A percentile compares a stretch with the other conserved stretches of the same genome.
phyloP scores from a whole-genome alignment of 2,888 invertebrate species.

The Plusia festucae region DNA sequence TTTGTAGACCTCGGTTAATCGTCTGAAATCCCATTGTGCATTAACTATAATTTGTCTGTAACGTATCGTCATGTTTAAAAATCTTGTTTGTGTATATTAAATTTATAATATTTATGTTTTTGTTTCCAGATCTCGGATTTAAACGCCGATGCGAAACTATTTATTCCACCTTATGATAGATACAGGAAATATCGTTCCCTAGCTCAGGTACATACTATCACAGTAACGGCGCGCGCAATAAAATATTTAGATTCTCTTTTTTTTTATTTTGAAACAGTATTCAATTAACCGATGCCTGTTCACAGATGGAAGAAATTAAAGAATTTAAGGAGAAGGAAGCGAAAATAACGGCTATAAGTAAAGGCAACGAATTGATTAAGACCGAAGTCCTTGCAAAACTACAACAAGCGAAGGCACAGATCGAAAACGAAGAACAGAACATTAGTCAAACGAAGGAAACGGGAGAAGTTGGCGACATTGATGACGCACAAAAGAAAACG shows the following conservation, averaged over 20 bases:
- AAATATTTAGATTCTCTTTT: background rate
- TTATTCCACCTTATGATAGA: constrained; percentile 81
- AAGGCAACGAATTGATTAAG: constrained; percentile 75
- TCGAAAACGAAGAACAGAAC: constrained; percentile 59
- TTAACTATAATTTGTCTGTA: background rate
- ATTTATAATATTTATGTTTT: constrained; percentile 5
- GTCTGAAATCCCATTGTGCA: no score
- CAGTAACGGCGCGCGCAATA: constrained; percentile 25
- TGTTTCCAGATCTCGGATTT: constrained; percentile 72
- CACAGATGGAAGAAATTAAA: constrained; percentile 76
- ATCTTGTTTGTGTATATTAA: background rate
- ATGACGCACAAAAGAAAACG: constrained; percentile 47
- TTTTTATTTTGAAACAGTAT: constrained; percentile 6
- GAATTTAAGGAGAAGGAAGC: constrained; percentile 77
- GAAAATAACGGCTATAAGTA: constrained; percentile 73
- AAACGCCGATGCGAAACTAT: constrained; percentile 76
- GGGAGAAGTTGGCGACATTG: constrained; percentile 33
- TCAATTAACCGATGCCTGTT: constrained; percentile 43
- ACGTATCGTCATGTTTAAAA: background rate
- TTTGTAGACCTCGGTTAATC: no score
- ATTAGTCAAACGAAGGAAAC: constrained; percentile 10
- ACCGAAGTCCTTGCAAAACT: constrained; percentile 72
- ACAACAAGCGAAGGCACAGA: constrained; percentile 65
- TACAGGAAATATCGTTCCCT: constrained; percentile 75
- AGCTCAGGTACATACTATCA: constrained; percentile 70